Evolutionary conservation across 1,140 invertebrate genomes (phyloP).

Genomic region (Caerostris darwini): DNA sequence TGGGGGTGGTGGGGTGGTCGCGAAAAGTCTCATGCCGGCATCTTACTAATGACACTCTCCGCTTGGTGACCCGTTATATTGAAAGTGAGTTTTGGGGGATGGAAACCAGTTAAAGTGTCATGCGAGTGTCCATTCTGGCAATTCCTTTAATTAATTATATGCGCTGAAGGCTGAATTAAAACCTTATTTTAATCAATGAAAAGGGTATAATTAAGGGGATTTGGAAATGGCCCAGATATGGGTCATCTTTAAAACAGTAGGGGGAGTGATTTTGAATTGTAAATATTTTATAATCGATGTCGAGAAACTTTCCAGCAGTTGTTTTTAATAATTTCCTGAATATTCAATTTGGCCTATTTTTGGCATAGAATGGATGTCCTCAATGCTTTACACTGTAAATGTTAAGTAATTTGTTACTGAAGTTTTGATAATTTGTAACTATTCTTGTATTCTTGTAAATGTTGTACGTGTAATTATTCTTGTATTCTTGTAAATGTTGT

Average conservation of each 20-base stretch:
- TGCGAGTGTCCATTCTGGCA: background rate
- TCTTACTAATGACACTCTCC: conserved; percentile 53
- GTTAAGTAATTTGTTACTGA: no score
- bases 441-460: no score
- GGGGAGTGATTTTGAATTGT: background rate
- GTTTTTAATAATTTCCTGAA: background rate
- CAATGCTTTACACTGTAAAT: no score
- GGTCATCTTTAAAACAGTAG: background rate
- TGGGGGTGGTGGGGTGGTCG: background rate
- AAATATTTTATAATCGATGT: background rate
- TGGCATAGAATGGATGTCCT: no score
- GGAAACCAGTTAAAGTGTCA: conserved; percentile 35
- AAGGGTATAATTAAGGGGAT: conserved; percentile 33
- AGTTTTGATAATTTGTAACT: no score
- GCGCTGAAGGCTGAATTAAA: conserved; percentile 58
- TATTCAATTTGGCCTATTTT: no score
- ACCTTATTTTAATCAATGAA: conserved; percentile 54
- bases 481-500: no score
- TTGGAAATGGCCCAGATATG: background rate
- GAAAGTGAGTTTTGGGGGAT: background rate
- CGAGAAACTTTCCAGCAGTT: background rate
- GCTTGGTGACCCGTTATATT: conserved; percentile 36
- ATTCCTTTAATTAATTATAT: conserved; percentile 54
- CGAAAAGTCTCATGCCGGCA: conserved; percentile 7
- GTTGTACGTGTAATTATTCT: no score